Base-by-base conservation (phyloP, 2,888 invertebrate genomes). In the Macrosiphum euphorbiae region DNA sequence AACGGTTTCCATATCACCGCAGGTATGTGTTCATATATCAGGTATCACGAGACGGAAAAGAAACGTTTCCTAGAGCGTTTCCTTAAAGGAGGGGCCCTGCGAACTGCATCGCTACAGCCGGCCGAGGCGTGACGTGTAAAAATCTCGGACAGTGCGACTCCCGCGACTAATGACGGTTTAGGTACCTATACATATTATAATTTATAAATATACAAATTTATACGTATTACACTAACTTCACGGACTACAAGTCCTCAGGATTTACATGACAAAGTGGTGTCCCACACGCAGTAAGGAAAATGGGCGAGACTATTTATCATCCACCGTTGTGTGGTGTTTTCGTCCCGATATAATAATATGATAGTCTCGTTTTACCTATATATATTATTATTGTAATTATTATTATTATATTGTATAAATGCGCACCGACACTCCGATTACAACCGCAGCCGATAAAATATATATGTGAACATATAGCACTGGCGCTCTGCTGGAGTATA, bases 191-290 rank as follows among this genome's bases (percentile, higher is more conserved):
- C 3, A 44, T 44, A 44, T 44, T 44, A 44, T 44, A 44, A 44
- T 44, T 44, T 11, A 78, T 35, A 78, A 78, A 78, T 78, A 20
- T 78, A 78, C 35, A 35, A 78, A 78, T 35, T 2, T 78, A 78
- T 50, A 5, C 87, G 50, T n/a, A 52, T 26, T 52, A 41, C 10
- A 41, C 20, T 20, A 24, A 55, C 20, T 55, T 55, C 55, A 20
- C 55, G 55, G 55, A 55, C 55, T 55, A 8, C 78, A 28, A 13
- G n/a, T 28, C 41, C 78, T 50, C 5, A 24, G 61, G 61, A 92
- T 92, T 92, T 87, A 50, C 92, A 87, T 92, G 87, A 92, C 86
- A 92, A 61, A 92, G 44, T 58, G 35, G 35, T 78, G 78, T 78
- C 35, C 28, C 28, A 28, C n/a, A 35, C 20, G 8, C 44, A 28